Evolutionary conservation across 2,797 vertebrate genomes (phyloP).

Genomic region (Adrianichthys oophorus): DNA sequence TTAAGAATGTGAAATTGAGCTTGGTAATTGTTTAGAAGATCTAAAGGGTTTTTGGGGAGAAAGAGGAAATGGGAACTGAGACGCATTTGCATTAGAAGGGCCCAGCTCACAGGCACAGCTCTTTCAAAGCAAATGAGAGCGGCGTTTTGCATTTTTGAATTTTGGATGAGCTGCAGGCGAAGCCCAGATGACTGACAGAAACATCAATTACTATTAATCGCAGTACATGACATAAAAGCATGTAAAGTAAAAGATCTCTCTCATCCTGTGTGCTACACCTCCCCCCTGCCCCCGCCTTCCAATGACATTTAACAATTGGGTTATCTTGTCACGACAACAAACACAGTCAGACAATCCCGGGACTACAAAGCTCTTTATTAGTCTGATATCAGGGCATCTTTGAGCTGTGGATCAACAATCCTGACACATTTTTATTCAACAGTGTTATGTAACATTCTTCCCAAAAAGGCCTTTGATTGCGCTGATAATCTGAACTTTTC

Average conservation of each 20-base stretch:
- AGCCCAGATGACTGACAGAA: constrained; percentile 11
- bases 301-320: constrained; percentile 23
- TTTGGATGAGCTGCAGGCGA: constrained; percentile 20
- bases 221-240: constrained; percentile 16
- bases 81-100: constrained; percentile 20
- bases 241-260: constrained; percentile 22
- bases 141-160: constrained; percentile 10
- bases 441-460: constrained; percentile 44
- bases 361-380: constrained; percentile 37
- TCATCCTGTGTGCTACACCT: background rate
- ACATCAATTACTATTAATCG: constrained; percentile 20
- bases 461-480: constrained; percentile 43
- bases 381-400: constrained; percentile 36
- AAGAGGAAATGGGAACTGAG: constrained; percentile 4
- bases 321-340: constrained; percentile 45
- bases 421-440: constrained; percentile 42
- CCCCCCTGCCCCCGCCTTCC: no score
- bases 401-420: no score
- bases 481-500: constrained; percentile 16
- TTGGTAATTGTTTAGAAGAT: constrained; percentile 22
- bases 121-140: constrained; percentile 23
- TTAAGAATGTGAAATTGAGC: constrained; percentile 9
- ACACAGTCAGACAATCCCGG: constrained; percentile 14
- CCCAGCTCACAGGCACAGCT: constrained; percentile 8
- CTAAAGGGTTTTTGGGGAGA: constrained; percentile 10